A percentile compares a stretch with the other conserved stretches of the same genome.
Evolutionary conservation across 2,113 vertebrate genomes (phyloP).

Genomic region (Bothrops jararaca): DNA sequence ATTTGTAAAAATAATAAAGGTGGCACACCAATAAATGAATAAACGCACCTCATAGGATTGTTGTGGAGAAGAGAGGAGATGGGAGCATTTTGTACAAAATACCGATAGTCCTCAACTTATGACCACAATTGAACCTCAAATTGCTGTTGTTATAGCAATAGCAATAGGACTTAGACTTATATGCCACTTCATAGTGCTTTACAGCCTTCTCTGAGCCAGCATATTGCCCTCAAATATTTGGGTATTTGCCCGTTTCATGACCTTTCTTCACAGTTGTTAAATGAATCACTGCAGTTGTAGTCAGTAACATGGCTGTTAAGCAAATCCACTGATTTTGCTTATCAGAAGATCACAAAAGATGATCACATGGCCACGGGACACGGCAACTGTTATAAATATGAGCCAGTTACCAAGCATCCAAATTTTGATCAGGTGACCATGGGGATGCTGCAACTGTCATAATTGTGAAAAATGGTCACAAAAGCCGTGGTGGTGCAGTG

Average conservation of each 20-base stretch:
- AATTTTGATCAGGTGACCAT: background rate
- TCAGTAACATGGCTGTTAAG: no score
- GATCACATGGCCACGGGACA: background rate
- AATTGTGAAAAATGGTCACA: no score
- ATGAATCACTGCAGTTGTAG: no score
- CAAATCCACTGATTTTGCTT: background rate
- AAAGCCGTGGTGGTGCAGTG: no score
- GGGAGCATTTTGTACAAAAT: background rate
- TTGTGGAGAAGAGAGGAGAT: background rate
- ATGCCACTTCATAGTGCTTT: no score
- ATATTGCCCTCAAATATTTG: no score
- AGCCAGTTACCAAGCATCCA: background rate
- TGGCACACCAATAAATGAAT: background rate
- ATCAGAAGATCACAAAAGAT: background rate
- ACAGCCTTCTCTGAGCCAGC: no score
- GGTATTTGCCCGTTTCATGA: background rate
- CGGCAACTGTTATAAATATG: background rate
- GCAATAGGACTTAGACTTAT: no score
- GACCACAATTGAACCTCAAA: background rate
- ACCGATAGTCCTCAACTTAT: background rate
- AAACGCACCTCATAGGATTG: background rate
- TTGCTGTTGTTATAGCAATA: background rate
- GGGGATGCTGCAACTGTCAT: no score
- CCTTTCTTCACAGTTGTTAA: no score
- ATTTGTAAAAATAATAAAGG: background rate